Conservation (phyloP, 2,888 invertebrate species). For the Eilema depressum region DNA sequence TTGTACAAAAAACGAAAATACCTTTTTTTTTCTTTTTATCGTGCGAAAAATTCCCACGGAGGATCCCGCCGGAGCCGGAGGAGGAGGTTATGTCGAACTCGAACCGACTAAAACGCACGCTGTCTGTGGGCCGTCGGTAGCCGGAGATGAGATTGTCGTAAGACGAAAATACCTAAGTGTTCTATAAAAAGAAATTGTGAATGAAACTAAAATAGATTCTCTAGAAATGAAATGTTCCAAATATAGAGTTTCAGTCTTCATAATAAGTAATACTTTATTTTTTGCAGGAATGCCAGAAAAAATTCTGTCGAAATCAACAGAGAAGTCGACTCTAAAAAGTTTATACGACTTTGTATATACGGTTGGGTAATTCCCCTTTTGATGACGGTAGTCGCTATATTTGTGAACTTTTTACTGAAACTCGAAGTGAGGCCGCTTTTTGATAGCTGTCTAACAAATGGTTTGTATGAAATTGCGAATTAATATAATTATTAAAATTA, state of each 20-base stretch:
- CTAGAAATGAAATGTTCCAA: neutral
- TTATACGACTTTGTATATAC: neutral
- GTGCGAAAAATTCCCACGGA: too few relatives aligned
- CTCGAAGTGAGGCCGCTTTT: constrained; percentile 11
- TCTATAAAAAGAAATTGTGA: too few relatives aligned
- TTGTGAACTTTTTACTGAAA: neutral
- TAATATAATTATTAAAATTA: neutral
- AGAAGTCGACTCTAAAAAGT: neutral
- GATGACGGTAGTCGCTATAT: constrained; percentile 6
- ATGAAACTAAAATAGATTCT: neutral
- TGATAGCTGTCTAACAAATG: constrained; percentile 18
- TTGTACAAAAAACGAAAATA: too few relatives aligned
- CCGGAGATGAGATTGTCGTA: too few relatives aligned
- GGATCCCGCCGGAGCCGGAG: too few relatives aligned
- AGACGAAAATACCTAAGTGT: neutral
- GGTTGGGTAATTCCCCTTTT: constrained; percentile 16
- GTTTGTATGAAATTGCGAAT: constrained; percentile 15
- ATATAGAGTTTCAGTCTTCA: too few relatives aligned
- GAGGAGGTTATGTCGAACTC: too few relatives aligned
- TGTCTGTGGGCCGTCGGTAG: too few relatives aligned
- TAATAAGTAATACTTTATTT: neutral
- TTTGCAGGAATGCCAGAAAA: constrained; percentile 9
- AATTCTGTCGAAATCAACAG: neutral
- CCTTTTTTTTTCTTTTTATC: too few relatives aligned
- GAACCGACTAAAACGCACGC: too few relatives aligned